Conservation (phyloP, 2,797 vertebrate species). For the Tapera naevia region DNA sequence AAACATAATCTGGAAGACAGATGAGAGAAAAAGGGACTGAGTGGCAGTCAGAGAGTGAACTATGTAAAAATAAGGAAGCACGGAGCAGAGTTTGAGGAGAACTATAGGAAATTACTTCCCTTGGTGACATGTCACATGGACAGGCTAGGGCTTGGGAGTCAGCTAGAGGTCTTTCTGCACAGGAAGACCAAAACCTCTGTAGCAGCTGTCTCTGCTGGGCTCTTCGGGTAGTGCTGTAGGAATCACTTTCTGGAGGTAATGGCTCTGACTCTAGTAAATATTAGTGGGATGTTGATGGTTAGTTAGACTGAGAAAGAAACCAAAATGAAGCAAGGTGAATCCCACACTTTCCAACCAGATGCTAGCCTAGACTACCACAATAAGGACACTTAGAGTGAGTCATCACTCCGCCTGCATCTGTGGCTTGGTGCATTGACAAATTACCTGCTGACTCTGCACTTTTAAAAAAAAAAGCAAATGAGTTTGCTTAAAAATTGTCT, state of each 20-base stretch:
- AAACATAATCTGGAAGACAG: not conserved
- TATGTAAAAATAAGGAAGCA: not conserved
- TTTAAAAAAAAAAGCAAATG: not conserved
- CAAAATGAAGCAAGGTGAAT: not conserved
- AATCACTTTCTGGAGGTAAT: not conserved
- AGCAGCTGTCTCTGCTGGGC: not conserved
- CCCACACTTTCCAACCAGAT: not conserved
- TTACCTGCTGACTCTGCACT: not conserved
- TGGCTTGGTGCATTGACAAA: not conserved
- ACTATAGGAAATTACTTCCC: not conserved
- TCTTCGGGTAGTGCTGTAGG: not conserved
- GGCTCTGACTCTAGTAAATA: not conserved
- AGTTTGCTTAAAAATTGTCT: not conserved
- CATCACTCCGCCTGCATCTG: not conserved
- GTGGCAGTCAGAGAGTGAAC: not conserved
- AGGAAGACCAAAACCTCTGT: not conserved
- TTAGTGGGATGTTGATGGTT: not conserved
- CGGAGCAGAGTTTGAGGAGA: not conserved
- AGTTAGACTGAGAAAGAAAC: not conserved
- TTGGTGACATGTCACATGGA: not conserved
- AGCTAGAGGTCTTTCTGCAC: not conserved
- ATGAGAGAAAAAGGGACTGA: not conserved
- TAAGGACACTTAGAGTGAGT: not conserved
- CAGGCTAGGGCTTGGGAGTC: not conserved
- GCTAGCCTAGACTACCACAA: fast-evolving